Evolutionary conservation across 1,140 invertebrate species (phyloP).

Genomic region (Nephila pilipes): DNA sequence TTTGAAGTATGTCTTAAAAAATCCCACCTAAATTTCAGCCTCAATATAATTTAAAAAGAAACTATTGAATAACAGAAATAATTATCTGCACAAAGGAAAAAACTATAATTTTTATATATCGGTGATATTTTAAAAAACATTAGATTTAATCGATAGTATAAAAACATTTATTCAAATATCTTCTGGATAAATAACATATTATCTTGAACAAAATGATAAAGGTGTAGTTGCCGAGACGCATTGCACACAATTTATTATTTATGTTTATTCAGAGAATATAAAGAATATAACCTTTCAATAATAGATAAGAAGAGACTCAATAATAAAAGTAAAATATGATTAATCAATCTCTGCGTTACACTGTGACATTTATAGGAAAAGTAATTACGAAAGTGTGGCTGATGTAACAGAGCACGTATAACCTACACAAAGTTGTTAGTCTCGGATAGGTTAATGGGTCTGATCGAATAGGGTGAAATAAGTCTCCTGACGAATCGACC

Average conservation of each 20-base stretch:
- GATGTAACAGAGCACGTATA: background rate
- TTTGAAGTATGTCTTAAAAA: no score
- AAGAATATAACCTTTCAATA: background rate
- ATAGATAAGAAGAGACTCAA: background rate
- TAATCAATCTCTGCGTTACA: background rate
- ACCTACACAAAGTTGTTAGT: background rate
- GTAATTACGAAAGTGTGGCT: background rate
- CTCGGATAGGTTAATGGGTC: background rate
- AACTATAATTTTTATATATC: no score
- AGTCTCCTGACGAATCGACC: background rate
- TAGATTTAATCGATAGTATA: no score
- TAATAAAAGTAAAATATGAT: background rate
- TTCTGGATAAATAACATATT: no score
- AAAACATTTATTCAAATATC: no score
- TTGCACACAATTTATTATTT: background rate
- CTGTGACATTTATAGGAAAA: conserved; percentile 1
- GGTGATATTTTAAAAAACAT: no score
- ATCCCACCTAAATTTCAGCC: no score
- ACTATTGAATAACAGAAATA: no score
- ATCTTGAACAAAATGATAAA: no score
- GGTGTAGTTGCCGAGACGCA: no score
- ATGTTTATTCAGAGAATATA: background rate
- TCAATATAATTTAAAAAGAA: no score
- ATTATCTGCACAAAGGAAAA: no score
- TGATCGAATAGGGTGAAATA: background rate